Base-by-base conservation (phyloP, 2,797 vertebrate species). In the Gymnothorax javanicus region DNA sequence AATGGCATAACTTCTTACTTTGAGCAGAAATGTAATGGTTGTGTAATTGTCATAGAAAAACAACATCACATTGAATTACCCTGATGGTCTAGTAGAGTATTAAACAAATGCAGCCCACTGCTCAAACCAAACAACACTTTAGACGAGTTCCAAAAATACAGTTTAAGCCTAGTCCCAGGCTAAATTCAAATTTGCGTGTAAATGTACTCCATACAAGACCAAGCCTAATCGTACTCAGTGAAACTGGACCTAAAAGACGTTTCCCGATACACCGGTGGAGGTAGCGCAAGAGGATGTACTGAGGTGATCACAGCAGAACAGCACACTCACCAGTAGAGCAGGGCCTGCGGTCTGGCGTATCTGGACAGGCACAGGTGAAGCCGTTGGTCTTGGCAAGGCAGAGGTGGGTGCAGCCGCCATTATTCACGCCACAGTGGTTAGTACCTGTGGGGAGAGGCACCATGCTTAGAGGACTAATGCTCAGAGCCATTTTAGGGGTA, bases 401-500 rank as follows among this genome's bases (percentile, higher is more conserved):
- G 87, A 99, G 98, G 88, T 99, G 98, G 87, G 97, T 98, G 91
- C 99, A 99, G 88, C 98, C 98, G 0, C 99, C 99, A 0, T 99
- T 99, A 92, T 98, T 99, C 23, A 97, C 96, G 0, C 97, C 96
- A 25, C 99, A 99, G 84, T 97, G 96, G 89, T 99, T 99, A 59
- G 97, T 97, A 59, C 98, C 99, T 99, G 87, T 81, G 89, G 56
- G 23, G 87, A 60, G 50, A 6, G 52, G 4, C 54, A n/a, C n/a
- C 62, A 25, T 79, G 67, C 69, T 84, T 84, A 20, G 67, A 62
- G 23, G 4, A n/a, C 20, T 23, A 15, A 67, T 9, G 20, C 8
- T 67, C 62, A 23, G 5, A 6, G n/a, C 23, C 1, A 0, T 62
- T 62, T 62, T 15, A 62, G 23, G 60, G 23, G 13, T 20, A 62